A percentile compares a stretch with the other conserved stretches of the same genome.
Evolutionary conservation across 2,888 invertebrate species (phyloP).

Genomic region (Scrobipalpa atriplicella): DNA sequence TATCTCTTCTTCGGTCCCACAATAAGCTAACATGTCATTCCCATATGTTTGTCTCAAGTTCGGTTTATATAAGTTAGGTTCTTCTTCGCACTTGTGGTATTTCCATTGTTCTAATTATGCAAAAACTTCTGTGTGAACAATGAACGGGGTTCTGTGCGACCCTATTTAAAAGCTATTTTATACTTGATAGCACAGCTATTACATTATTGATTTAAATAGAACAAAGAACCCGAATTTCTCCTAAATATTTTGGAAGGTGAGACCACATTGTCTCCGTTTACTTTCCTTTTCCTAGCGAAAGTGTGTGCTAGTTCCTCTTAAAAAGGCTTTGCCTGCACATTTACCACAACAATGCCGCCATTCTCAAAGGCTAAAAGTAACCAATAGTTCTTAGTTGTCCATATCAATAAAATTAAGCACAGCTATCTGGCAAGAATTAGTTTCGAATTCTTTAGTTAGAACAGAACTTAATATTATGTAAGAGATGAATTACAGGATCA

Average conservation of each 20-base stretch:
- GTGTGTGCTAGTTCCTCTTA: slow-evolving; percentile 65
- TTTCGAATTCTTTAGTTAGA: neutral
- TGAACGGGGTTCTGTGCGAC: neutral
- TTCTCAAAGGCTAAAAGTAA: slow-evolving; percentile 40
- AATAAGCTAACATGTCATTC: slow-evolving; percentile 31
- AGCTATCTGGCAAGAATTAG: neutral
- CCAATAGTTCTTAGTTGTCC: slow-evolving; percentile 38
- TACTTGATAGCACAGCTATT: slow-evolving; percentile 4
- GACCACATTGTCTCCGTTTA: slow-evolving; percentile 58
- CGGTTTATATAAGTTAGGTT: neutral
- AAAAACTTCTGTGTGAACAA: slow-evolving; percentile 4
- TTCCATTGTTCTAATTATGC: slow-evolving; percentile 8
- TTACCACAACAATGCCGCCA: slow-evolving; percentile 55
- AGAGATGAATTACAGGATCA: slow-evolving; percentile 7
- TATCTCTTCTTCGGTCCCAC: slow-evolving; percentile 35
- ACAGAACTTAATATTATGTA: neutral
- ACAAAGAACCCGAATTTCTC: slow-evolving; percentile 42
- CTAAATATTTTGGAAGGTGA: slow-evolving; percentile 54
- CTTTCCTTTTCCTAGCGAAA: slow-evolving; percentile 74
- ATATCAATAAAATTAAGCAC: slow-evolving; percentile 36
- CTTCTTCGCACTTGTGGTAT: slow-evolving; percentile 19
- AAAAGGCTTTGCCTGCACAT: slow-evolving; percentile 56
- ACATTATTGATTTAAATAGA: slow-evolving; percentile 26
- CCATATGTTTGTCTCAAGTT: slow-evolving; percentile 17
- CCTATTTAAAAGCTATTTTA: slow-evolving; percentile 7